phyloP scores from a whole-genome alignment of 2,888 invertebrate species.

The Fissipunctia ypsillon region DNA sequence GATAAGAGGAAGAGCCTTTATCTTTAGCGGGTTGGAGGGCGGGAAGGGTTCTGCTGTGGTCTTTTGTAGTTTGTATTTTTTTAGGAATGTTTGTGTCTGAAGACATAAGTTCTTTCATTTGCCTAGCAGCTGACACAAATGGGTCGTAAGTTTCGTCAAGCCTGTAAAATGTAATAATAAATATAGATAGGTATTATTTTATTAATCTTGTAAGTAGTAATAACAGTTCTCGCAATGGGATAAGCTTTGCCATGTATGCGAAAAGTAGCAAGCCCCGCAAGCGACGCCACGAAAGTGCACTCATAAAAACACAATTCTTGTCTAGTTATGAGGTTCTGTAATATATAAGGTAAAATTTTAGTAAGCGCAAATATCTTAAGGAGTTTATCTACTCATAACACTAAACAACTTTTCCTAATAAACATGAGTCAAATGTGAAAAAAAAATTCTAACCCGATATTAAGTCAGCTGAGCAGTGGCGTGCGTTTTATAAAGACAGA shows the following conservation, averaged over 20 bases:
- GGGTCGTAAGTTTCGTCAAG: conserved; percentile 93
- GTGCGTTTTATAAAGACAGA: no score
- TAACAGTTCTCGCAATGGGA: not conserved
- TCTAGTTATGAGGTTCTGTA: conserved; percentile 13
- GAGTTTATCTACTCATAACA: no score
- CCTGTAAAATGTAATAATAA: conserved; percentile 78
- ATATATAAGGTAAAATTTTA: no score
- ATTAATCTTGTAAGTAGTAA: not conserved
- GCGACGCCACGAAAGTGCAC: not conserved
- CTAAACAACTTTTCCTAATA: no score
- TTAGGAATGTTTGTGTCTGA: conserved; percentile 91
- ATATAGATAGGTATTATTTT: conserved; percentile 39
- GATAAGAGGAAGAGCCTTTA: conserved; percentile 78
- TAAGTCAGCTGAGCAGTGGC: no score
- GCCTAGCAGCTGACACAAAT: conserved; percentile 94
- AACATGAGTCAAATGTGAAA: no score
- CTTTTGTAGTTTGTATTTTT: conserved; percentile 85
- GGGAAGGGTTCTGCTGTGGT: conserved; percentile 86
- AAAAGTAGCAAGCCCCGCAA: not conserved
- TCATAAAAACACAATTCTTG: not conserved
- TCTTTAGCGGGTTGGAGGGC: conserved; percentile 84
- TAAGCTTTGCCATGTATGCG: not conserved
- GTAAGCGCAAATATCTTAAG: no score
- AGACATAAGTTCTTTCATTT: conserved; percentile 95
- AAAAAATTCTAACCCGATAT: no score